Conservation (phyloP, 2,797 vertebrate genomes). For the Glossophaga mutica region DNA sequence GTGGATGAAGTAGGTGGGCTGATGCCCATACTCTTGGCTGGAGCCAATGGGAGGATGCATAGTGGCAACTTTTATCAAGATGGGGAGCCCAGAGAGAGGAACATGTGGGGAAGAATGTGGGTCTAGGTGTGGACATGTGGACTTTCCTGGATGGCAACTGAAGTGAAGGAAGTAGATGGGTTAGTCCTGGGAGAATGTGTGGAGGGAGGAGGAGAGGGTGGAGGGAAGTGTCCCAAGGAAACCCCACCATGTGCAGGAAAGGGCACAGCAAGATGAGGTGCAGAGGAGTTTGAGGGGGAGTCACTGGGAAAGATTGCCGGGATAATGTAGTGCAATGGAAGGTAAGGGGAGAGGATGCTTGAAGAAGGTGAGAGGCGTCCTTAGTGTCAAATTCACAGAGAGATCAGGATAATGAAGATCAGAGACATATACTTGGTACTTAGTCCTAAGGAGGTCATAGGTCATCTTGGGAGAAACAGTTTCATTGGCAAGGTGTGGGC, state of each 20-base stretch:
- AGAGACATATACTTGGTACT: neutral
- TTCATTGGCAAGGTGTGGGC: neutral
- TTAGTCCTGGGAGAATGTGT: neutral
- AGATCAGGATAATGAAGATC: neutral
- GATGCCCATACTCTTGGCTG: neutral
- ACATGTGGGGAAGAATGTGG: neutral
- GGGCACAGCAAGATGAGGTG: neutral
- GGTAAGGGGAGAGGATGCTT: neutral
- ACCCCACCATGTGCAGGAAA: neutral
- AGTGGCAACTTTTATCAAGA: neutral
- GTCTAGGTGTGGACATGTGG: neutral
- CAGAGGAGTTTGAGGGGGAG: neutral
- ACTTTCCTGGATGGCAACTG: neutral
- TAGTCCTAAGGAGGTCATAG: neutral
- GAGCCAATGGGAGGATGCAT: neutral
- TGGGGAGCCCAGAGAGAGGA: neutral
- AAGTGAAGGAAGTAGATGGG: neutral
- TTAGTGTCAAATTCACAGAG: neutral
- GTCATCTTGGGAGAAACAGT: neutral
- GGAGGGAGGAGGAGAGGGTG: neutral
- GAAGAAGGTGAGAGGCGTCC: neutral
- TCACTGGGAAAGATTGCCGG: neutral
- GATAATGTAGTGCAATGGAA: neutral
- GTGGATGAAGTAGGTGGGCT: neutral
- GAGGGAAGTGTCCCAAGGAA: neutral